Base-by-base conservation (phyloP, 2,888 invertebrate genomes). In the Melipona bicolor region DNA sequence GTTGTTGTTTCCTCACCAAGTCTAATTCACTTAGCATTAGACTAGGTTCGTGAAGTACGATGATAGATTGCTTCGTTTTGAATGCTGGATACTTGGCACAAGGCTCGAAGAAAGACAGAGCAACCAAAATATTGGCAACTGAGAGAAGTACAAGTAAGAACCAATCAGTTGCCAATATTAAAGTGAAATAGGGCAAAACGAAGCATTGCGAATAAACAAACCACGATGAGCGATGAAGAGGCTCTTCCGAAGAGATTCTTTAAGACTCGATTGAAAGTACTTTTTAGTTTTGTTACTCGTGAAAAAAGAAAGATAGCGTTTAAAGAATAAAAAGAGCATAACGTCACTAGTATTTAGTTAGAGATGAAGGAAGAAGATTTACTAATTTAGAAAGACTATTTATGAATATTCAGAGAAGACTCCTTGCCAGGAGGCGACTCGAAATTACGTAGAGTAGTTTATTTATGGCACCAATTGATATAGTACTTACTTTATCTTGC, bases 391-490 rank as follows among this genome's bases (percentile, higher is more conserved):
- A 17, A 59, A 43, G 43, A 61, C n/a, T 49, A 32, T 73, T 65
- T 65, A 32, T 24, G 13, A 21, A 70, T 64, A 64, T 5, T 64
- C 49, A n/a, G 43, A 64, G 69, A 79, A 61, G 76, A 80, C 70
- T 69, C 61, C 32, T 70, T 70, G 59, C n/a, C 9, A 36, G 69
- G n/a, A 32, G 64, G 36, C 69, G 32, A 77, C 50, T 77, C 27
- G 36, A 36, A 52, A 69, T 65, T 17, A 19, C 11, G 24, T 81
- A 75, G 68, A 15, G 50, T 80, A 80, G 62, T 64, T 68, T 83
- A 80, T 76, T 83, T 76, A 72, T 76, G 56, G 68, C 62, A 24
- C 21, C n/a, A 27, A 49, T 76, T 54, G 54, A 49, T 71, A 56
- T 49, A 27, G 72, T 76, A 72, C 68, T 72, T 80, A 79, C 19